Conservation (phyloP, 2,113 vertebrate genomes). For the Sakesphorus luctuosus region DNA sequence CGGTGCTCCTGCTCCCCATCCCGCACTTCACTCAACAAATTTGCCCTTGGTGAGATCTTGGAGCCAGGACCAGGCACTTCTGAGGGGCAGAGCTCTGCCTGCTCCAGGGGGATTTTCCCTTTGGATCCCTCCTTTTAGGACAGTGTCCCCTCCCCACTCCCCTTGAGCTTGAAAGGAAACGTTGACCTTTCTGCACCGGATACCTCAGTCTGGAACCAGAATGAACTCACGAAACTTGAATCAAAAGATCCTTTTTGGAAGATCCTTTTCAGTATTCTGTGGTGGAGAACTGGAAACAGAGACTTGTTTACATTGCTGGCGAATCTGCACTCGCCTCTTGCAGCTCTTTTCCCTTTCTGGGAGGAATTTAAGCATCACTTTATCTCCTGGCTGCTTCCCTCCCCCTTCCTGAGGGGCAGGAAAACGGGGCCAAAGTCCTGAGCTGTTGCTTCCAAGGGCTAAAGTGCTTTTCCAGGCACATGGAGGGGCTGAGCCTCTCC, state of each 20-base stretch:
- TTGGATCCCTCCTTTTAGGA: background rate
- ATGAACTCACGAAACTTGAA: constrained; percentile 75
- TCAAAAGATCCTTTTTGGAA: constrained; percentile 9
- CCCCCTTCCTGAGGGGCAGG: background rate
- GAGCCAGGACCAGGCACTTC: background rate
- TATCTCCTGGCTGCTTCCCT: background rate
- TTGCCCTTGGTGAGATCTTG: fast-evolving
- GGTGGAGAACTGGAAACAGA: constrained; percentile 41
- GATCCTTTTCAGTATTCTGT: constrained; percentile 11
- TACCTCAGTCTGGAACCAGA: constrained; percentile 77
- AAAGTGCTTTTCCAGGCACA: background rate
- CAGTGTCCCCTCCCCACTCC: background rate
- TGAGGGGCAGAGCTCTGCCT: background rate
- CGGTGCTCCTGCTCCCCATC: background rate
- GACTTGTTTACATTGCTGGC: constrained; percentile 56
- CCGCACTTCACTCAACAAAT: background rate
- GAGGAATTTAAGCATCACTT: background rate
- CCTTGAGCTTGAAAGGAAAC: constrained; percentile 23
- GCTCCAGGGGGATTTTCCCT: background rate
- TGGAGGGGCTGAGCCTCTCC: background rate
- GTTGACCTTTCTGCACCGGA: constrained; percentile 65
- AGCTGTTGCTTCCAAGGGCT: background rate
- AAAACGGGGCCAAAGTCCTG: background rate
- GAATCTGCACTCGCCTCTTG: background rate
- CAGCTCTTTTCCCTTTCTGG: background rate